phyloP scores from a whole-genome alignment of 2,888 invertebrate species.

The Synanthedon myopaeformis region DNA sequence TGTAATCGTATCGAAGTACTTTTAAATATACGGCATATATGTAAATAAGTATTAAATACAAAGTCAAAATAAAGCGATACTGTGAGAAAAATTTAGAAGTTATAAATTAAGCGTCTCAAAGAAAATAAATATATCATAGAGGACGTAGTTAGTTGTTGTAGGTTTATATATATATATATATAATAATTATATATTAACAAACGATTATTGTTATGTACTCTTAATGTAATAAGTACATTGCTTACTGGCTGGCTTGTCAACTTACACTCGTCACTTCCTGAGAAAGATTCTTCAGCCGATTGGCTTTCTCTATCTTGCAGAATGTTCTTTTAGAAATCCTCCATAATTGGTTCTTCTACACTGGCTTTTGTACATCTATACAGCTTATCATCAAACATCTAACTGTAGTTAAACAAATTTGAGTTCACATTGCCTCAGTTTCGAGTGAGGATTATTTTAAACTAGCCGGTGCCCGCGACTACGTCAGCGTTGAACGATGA shows the following conservation, averaged over 20 bases:
- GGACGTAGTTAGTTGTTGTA: constrained; percentile 61
- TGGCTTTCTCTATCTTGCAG: constrained; percentile 7
- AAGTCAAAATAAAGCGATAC: constrained; percentile 70
- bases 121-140: constrained; percentile 51
- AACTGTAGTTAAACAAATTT: too few species aligned
- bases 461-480: too few species aligned
- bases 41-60: constrained; percentile 50
- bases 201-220: constrained; percentile 39
- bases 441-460: too few species aligned
- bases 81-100: constrained; percentile 66
- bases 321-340: background rate
- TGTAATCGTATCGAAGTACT: constrained; percentile 30
- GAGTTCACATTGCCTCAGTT: too few species aligned
- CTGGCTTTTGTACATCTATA: too few species aligned
- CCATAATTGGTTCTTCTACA: too few species aligned
- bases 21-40: constrained; percentile 26
- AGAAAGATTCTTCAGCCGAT: constrained; percentile 13
- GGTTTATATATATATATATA: constrained; percentile 30
- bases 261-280: background rate
- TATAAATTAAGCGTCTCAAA: constrained; percentile 53
- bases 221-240: constrained; percentile 32
- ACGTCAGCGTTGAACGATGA: too few species aligned
- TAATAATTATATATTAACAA: constrained; percentile 17
- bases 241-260: constrained; percentile 43
- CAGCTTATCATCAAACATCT: too few species aligned